Evolutionary conservation across 64 coral and sea anemone genomes (phyloP), one percentile per base, ranked within the genome.

Genomic region (Platygyra sinensis): DNA sequence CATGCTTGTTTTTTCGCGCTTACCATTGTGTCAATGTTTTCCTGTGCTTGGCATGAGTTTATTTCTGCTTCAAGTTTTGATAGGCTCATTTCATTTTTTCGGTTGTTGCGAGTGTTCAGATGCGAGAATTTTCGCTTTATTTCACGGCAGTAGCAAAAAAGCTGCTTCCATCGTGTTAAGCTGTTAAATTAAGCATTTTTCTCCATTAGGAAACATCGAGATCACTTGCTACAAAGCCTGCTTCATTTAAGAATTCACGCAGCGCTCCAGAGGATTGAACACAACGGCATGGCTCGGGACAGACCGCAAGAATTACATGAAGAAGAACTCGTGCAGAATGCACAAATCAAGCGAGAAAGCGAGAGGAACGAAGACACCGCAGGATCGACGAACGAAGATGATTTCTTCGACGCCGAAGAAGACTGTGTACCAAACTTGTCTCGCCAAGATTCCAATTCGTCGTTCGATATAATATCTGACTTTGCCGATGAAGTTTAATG

Each of bases 151-250:
- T 36, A 36, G 33, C 15, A 14, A 57, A 57, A 57, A 57, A 57
- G n/a, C 54, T 57, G 0, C 54, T 57, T 12, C 10, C 7, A 57
- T 57, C 54, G 54, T 14, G 54, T 57, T 54, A 10, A 13, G 52
- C 52, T 2, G 52, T 54, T 57, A 57, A 57, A 57, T 57, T 14
- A 57, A 57, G 54, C 15, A 57, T 57, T 57, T 16, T 57, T 57
- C 54, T 22, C 22, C 39, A 31, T 46, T 61, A 67, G 80, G 80
- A 83, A 67, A 67, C 80, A 83, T 67, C 80, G 33, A 22, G 80
- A 69, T 83, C 80, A 83, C 19, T 20, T 83, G 30, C 67, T 83
- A 67, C 80, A 67, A 83, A 83, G 80, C 42, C 80, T 83, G 18
- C 33, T 67, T 22, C 60, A 83, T 32, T 46, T 83, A n/a, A 36